Evolutionary conservation across 2,113 vertebrate genomes (phyloP).

Genomic region (Caracal caracal): DNA sequence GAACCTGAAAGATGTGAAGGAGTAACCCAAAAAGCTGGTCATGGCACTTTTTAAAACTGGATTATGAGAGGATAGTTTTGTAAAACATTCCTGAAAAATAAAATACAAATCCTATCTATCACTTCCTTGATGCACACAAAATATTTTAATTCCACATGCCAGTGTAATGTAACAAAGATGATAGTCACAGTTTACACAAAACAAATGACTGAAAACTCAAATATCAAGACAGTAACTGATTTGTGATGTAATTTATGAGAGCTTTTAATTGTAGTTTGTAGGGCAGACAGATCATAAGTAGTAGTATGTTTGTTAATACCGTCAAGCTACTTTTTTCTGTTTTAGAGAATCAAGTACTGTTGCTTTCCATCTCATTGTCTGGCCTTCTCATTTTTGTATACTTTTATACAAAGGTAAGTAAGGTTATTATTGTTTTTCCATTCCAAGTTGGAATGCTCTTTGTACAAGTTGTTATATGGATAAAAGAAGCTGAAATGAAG

Average conservation of each 20-base stretch:
- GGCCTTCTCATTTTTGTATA: neutral
- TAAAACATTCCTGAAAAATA: neutral
- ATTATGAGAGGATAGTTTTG: neutral
- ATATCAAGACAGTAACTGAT: neutral
- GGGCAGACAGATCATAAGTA: neutral
- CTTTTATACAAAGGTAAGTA: neutral
- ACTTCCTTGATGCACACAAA: neutral
- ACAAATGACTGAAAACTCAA: neutral
- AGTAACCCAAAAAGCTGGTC: neutral
- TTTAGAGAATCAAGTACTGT: neutral
- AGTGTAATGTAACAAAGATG: neutral
- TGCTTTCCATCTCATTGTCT: neutral
- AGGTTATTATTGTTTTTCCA: neutral
- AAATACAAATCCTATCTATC: neutral
- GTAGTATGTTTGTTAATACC: neutral
- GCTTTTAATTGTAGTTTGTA: neutral
- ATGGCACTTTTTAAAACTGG: neutral
- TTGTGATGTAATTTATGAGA: neutral
- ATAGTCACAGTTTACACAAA: neutral
- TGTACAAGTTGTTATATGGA: neutral
- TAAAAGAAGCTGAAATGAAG: neutral
- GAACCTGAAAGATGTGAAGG: neutral
- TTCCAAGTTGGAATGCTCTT: neutral
- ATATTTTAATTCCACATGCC: neutral
- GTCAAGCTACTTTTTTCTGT: neutral